Evolutionary conservation across 2,797 vertebrate species (phyloP).

Genomic region (Rhabdophis nuchalis): DNA sequence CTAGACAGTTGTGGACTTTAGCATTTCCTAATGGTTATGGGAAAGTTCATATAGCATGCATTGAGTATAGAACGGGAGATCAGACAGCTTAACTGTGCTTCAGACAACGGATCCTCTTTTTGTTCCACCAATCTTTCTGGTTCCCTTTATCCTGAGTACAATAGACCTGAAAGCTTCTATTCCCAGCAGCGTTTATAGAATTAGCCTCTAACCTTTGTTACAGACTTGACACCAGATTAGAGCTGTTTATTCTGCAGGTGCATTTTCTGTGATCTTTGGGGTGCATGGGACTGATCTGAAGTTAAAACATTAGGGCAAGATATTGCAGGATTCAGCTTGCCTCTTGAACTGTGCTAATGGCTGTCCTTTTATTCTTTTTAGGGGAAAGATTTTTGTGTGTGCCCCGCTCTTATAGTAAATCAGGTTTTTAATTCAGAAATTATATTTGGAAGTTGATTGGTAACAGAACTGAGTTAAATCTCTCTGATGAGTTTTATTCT

Average conservation of each 20-base stretch:
- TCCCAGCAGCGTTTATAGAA: not conserved
- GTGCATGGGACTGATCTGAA: not conserved
- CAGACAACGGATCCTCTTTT: not conserved
- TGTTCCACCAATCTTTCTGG: not conserved
- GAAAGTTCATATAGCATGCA: slow-evolving; percentile 22
- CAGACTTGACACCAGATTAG: not conserved
- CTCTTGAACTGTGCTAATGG: not conserved
- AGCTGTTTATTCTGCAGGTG: not conserved
- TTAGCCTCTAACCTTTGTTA: not conserved
- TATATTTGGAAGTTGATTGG: not conserved
- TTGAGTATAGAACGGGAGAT: not conserved
- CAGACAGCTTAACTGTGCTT: not conserved
- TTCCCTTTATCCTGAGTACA: not conserved
- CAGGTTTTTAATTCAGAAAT: not conserved
- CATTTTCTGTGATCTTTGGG: not conserved
- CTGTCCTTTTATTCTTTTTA: not conserved
- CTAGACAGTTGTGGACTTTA: not conserved
- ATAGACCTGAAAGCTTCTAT: not conserved
- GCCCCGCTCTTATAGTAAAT: not conserved
- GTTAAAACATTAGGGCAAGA: not conserved
- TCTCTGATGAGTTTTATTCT: not conserved
- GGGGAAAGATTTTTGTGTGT: not conserved
- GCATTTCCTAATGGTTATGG: slow-evolving; percentile 35
- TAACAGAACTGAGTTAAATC: not conserved
- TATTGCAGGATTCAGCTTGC: not conserved